These are phyloP conservation scores for Tenodera sinensis DNA, from an alignment of 2,888 invertebrate species.

Conservation along the genomic window DNA sequence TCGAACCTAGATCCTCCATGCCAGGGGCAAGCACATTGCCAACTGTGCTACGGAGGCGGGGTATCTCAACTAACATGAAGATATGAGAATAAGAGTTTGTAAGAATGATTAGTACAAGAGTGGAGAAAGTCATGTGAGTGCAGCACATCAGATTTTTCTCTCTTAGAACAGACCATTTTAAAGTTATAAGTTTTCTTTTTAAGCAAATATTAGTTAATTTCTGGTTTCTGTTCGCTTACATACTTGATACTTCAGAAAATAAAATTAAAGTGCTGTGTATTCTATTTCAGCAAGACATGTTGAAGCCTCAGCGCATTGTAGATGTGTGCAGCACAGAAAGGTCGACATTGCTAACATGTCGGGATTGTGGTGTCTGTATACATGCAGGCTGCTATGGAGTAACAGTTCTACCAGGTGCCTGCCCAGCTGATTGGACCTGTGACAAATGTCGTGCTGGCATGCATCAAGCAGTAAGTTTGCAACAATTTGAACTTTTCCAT, in stretches of 20 bases:
- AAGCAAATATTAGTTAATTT: no score
- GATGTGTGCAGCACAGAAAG: not conserved
- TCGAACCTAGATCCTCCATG: no score
- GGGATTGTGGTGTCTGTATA: conserved; percentile 54
- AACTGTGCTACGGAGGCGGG: no score
- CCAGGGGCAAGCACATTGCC: no score
- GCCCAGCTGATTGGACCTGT: conserved; percentile 44
- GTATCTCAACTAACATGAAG: no score
- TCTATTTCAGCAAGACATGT: not conserved
- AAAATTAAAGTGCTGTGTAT: not conserved
- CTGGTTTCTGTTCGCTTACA: no score
- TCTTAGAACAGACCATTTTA: no score
- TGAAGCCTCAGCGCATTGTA: not conserved
- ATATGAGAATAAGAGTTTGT: no score
- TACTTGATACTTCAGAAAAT: not conserved
- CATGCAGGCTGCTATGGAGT: conserved; percentile 52
- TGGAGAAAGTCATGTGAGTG: no score
- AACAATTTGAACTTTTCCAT: not conserved
- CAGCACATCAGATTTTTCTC: no score
- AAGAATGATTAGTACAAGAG: no score
- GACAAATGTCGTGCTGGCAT: conserved; percentile 45
- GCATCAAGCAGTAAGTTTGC: conserved; percentile 40
- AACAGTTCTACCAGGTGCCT: conserved; percentile 21
- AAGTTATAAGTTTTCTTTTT: no score
- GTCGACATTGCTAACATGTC: conserved; percentile 49